Conservation (phyloP, 2,888 invertebrate species). For the Temnothorax rugatulus region DNA sequence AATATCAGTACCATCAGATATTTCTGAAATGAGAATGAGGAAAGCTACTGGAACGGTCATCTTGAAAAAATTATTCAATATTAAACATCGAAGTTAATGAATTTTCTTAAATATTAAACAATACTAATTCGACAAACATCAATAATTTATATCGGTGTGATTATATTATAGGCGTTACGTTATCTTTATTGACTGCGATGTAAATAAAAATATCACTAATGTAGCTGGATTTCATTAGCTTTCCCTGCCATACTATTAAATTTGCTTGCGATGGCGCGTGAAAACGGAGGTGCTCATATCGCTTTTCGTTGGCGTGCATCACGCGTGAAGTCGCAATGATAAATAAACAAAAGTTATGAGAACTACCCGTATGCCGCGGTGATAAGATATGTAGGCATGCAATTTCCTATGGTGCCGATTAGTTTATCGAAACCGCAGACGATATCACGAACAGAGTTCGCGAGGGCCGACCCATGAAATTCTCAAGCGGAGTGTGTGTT, state of each 20-base stretch:
- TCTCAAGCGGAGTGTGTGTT: background rate
- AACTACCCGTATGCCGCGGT: conserved; percentile 63
- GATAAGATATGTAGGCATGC: conserved; percentile 71
- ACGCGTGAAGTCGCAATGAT: conserved; percentile 58
- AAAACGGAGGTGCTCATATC: conserved; percentile 24
- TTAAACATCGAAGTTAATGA: background rate
- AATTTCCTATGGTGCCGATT: conserved; percentile 70
- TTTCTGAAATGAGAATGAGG: background rate
- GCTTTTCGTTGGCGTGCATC: conserved; percentile 52
- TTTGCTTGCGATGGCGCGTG: conserved; percentile 6
- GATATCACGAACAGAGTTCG: conserved; percentile 39
- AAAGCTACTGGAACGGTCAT: background rate
- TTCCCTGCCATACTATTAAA: background rate
- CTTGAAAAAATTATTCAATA: background rate
- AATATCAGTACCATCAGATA: no score
- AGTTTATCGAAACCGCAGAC: conserved; percentile 67
- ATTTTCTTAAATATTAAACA: background rate
- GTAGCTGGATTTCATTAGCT: background rate
- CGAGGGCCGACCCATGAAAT: conserved; percentile 33
- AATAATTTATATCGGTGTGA: background rate
- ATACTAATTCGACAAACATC: background rate
- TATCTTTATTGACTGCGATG: background rate
- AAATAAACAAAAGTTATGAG: conserved; percentile 67
- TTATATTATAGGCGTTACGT: no score
- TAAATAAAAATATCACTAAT: background rate